Conservation (phyloP, 92 coral and sea anemone species). For the Porites divaricata region DNA sequence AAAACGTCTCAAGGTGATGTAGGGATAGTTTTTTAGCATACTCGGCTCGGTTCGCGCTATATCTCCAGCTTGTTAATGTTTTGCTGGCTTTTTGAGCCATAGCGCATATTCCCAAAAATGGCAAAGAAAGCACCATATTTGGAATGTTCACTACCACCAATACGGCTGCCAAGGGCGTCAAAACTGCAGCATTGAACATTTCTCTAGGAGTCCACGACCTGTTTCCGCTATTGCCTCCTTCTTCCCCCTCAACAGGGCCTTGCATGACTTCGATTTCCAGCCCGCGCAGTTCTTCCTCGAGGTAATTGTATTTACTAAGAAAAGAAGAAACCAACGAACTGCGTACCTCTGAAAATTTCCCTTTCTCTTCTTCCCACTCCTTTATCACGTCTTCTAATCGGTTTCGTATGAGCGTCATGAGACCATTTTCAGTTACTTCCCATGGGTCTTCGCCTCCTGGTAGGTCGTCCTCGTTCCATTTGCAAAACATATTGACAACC, state of each 20-base stretch:
- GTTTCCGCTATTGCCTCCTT: neutral
- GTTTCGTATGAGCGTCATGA: constrained; percentile 13
- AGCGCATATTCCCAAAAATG: constrained; percentile 10
- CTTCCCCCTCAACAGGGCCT: too few relatives aligned
- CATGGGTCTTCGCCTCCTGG: constrained; percentile 35
- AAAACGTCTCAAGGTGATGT: constrained; percentile 11
- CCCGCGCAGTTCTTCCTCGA: constrained; percentile 22
- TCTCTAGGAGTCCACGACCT: neutral
- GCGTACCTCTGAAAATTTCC: constrained; percentile 12
- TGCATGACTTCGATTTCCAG: neutral
- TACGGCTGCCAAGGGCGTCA: too few relatives aligned
- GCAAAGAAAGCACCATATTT: too few relatives aligned
- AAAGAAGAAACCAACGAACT: constrained; percentile 17
- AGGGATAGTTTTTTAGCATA: neutral
- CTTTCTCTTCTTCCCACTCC: constrained; percentile 39
- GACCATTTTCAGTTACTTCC: constrained; percentile 8
- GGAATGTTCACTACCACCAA: too few relatives aligned
- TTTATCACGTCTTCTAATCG: constrained; percentile 10
- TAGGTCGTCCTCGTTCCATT: constrained; percentile 17
- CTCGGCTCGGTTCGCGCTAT: constrained; percentile 16
- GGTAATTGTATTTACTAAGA: constrained; percentile 10
- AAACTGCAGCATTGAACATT: neutral
- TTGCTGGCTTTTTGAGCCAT: neutral
- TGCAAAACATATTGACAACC: neutral
- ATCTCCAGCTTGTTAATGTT: neutral